A percentile compares a stretch with the other conserved stretches of the same genome.
phyloP scores from a whole-genome alignment of 2,797 vertebrate species.

The Anomalospiza imberbis region DNA sequence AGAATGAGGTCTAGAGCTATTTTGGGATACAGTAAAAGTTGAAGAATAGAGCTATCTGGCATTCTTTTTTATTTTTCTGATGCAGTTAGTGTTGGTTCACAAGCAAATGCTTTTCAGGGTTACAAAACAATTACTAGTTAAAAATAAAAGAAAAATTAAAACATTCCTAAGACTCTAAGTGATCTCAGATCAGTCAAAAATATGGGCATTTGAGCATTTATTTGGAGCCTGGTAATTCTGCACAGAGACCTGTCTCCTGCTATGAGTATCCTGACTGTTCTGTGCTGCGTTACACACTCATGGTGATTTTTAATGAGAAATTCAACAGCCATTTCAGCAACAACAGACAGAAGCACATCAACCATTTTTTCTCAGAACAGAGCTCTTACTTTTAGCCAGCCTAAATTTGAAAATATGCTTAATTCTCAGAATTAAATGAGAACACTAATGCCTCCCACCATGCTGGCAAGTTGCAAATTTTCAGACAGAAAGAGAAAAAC shows the following conservation, averaged over 20 bases:
- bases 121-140: neutral
- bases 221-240: neutral
- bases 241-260: neutral
- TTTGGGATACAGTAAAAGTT: neutral
- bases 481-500: neutral
- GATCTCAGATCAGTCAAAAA: neutral
- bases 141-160: neutral
- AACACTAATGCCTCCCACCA: neutral
- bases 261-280: neutral
- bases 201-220: neutral
- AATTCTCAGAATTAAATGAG: constrained; percentile 1
- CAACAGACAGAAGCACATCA: neutral
- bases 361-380: neutral
- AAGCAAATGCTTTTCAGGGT: neutral
- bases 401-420: neutral
- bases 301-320: constrained; percentile 5
- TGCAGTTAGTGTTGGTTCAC: neutral
- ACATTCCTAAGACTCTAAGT: neutral
- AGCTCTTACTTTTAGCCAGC: neutral
- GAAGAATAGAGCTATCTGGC: neutral
- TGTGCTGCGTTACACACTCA: neutral
- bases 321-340: neutral
- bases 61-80: neutral
- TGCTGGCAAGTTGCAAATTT: neutral
- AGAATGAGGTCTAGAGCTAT: constrained; percentile 52